Percentiles rank a stretch among this genome's conserved stretches.
phyloP scores from a whole-genome alignment of 2,888 invertebrate genomes.

The Ophion slaviceki region DNA sequence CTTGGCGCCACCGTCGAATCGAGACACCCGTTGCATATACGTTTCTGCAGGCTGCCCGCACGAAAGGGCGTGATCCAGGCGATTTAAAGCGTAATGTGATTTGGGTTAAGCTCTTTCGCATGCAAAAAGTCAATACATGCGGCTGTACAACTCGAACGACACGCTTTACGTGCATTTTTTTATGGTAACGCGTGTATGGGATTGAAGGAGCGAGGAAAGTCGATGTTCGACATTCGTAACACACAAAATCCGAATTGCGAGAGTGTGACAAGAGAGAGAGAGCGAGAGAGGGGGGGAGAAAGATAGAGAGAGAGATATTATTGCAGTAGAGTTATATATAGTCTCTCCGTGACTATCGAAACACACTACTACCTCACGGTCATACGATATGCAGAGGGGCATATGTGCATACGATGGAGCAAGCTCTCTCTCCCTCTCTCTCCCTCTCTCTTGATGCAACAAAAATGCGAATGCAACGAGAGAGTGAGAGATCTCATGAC shows the following conservation, averaged over 20 bases:
- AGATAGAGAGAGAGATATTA: slow-evolving; percentile 13
- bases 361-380: slow-evolving; percentile 65
- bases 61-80: slow-evolving; percentile 19
- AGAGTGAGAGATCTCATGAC: slow-evolving; percentile 60
- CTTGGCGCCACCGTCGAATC: background rate
- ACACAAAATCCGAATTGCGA: slow-evolving; percentile 20
- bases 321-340: slow-evolving; percentile 25
- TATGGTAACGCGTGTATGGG: slow-evolving; percentile 21
- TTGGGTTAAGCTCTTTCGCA: slow-evolving; percentile 24
- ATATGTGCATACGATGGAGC: slow-evolving; percentile 25
- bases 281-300: background rate
- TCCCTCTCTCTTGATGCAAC: slow-evolving; percentile 49
- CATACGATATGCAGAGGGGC: slow-evolving; percentile 49
- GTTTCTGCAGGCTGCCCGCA: background rate
- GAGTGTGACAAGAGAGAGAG: background rate
- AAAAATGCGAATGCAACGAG: slow-evolving; percentile 59
- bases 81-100: slow-evolving; percentile 26
- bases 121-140: slow-evolving; percentile 17
- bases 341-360: slow-evolving; percentile 30
- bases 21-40: slow-evolving; percentile 1
- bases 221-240: slow-evolving; percentile 60
- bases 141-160: slow-evolving; percentile 7
- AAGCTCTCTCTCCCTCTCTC: slow-evolving; percentile 15
- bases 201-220: slow-evolving; percentile 25
- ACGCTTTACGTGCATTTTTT: slow-evolving; percentile 32